Evolutionary conservation across 2,797 vertebrate species (phyloP).

Genomic region (Macroramphosus scolopax): DNA sequence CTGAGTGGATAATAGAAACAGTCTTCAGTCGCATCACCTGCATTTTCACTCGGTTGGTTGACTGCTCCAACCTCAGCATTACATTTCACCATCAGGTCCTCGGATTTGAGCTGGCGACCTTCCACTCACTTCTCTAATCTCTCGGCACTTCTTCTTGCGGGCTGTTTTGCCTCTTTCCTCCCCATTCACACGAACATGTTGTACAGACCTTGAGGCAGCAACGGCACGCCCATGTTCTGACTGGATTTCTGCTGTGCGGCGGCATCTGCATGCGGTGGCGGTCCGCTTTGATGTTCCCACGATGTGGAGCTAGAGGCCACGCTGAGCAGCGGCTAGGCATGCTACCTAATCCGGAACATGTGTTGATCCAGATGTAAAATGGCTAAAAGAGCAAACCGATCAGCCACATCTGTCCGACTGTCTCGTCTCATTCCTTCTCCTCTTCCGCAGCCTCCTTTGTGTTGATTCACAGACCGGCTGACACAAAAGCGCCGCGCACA

Average conservation of each 20-base stretch:
- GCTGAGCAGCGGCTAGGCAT: constrained; percentile 4
- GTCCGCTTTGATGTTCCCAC: constrained; percentile 36
- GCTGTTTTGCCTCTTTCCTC: no score
- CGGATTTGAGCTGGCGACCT: constrained; percentile 7
- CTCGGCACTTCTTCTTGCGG: no score
- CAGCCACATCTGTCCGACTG: constrained; percentile 19
- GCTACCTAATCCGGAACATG: constrained; percentile 33
- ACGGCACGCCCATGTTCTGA: constrained; percentile 13
- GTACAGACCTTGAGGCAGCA: constrained; percentile 8
- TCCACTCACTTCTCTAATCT: background rate
- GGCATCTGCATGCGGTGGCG: constrained; percentile 28
- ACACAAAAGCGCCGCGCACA: constrained; percentile 18
- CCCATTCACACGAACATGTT: background rate
- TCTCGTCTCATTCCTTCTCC: constrained; percentile 3
- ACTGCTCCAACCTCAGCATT: no score
- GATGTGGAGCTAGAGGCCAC: constrained; percentile 13
- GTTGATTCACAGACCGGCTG: constrained; percentile 1
- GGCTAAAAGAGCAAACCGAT: constrained; percentile 28
- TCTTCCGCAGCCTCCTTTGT: constrained; percentile 7
- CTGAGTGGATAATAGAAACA: no score
- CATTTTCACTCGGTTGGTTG: no score
- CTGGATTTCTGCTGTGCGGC: background rate
- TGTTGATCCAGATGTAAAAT: constrained; percentile 40
- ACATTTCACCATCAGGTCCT: background rate
- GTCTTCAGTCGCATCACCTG: no score